Evolutionary conservation across 2,888 invertebrate genomes (phyloP), one percentile per base, ranked within the genome.

Genomic region (Cephus spinipes): DNA sequence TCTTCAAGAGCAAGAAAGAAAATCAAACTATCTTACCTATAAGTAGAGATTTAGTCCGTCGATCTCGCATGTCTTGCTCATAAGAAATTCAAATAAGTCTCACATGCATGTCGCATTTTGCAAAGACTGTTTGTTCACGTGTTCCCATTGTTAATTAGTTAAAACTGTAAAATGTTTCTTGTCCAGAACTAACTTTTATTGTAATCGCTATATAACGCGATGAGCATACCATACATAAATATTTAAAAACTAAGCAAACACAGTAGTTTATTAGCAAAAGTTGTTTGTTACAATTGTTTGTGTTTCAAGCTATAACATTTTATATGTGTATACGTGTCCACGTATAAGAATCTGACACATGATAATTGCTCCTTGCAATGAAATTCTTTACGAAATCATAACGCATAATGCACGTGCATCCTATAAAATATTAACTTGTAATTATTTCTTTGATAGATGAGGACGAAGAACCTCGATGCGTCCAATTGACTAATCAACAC

Each of bases 401-500:
- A 23, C 2, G 9, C 23, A 55, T 55, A 23, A 35, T 12, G 0
- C 2, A 55, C 23, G 23, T 55, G 40, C 40, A 55, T 55, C 40
- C 23, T 55, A 55, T 23, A 2, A 23, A 55, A 23, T 2, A 23
- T 23, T 23, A 55, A 55, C 40, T 55, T 55, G 9, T 9, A 23
- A 55, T 23, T 55, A 55, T 55, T 79, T 81, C 79, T 79, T 73
- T 87, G 89, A 85, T 93, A 96, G 96, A 96, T 92, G 96, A 96
- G 91, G 96, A 96, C 87, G 96, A 96, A 86, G 96, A 96, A 92
- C 96, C 96, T 82, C 95, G 96, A 88, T 95, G 95, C 91, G 94
- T 96, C 88, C 95, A 97, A 88, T 93, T 98, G 88, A 98, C 98
- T 80, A 95, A 96, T 88, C 95, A 95, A 89, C 97, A 98, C 92